phyloP scores from a whole-genome alignment of 2,113 vertebrate species.

The Podilymbus podiceps region DNA sequence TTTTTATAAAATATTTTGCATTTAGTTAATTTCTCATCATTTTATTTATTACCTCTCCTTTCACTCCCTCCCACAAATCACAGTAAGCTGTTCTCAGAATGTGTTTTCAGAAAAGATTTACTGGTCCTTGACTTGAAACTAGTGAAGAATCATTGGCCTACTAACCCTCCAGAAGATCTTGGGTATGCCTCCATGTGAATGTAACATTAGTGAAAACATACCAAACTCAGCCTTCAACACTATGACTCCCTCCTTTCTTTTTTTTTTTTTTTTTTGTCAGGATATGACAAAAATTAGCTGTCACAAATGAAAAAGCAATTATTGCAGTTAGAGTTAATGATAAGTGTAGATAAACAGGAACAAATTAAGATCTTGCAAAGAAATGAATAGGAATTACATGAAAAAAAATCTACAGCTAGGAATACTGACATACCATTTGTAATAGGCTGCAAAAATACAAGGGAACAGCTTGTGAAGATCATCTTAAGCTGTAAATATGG shows the following conservation, averaged over 20 bases:
- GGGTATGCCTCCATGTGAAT: neutral
- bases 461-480: neutral
- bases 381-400: neutral
- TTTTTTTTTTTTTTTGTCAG: neutral
- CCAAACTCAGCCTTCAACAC: neutral
- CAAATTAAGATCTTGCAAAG: neutral
- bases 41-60: conserved; percentile 45
- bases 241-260: neutral
- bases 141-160: neutral
- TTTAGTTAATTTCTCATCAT: conserved; percentile 59
- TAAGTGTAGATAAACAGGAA: neutral
- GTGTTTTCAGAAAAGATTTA: neutral
- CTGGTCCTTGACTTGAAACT: neutral
- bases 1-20: conserved; percentile 51
- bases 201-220: neutral
- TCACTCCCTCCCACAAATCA: conserved; percentile 17
- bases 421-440: neutral
- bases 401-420: neutral
- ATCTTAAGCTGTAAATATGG: neutral
- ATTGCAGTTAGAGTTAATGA: neutral
- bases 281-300: neutral
- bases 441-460: neutral
- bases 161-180: neutral
- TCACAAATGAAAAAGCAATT: neutral
- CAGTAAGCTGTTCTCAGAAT: neutral